A percentile compares a stretch with the other conserved stretches of the same genome.
Conservation (phyloP, 1,140 invertebrate species). For the Ericerus pela region DNA sequence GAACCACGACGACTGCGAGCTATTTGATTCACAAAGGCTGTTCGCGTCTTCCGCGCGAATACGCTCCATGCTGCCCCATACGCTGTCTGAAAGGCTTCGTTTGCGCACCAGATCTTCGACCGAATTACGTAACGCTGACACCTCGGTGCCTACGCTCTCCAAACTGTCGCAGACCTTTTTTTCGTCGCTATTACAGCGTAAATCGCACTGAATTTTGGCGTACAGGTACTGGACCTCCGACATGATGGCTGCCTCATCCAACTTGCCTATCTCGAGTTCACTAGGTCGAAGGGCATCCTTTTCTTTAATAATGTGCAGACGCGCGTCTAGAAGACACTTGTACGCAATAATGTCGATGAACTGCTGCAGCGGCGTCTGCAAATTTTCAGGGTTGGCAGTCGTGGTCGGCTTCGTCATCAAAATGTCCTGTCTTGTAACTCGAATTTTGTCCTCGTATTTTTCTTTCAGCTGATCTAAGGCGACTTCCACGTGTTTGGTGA, state of each 20-base stretch:
- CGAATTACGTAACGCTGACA: conserved; percentile 17
- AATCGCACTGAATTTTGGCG: conserved; percentile 40
- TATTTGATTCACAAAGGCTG: neutral
- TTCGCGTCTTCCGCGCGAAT: neutral
- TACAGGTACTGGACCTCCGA: conserved; percentile 44
- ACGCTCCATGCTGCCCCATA: neutral
- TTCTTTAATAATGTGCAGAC: conserved; percentile 42
- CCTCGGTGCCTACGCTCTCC: conserved; percentile 19
- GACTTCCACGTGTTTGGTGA: conserved; percentile 50
- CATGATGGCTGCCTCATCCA: conserved; percentile 30
- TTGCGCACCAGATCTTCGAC: conserved; percentile 18
- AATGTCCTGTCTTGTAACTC: conserved; percentile 23
- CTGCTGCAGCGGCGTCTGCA: conserved; percentile 35
- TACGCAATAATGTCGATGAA: conserved; percentile 59
- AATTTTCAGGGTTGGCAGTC: neutral
- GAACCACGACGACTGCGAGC: conserved; percentile 18
- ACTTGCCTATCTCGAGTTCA: conserved; percentile 16
- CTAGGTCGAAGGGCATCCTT: conserved; percentile 18
- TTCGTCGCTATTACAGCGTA: conserved; percentile 19
- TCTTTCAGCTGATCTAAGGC: conserved; percentile 46
- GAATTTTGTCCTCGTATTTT: conserved; percentile 41
- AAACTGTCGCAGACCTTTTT: conserved; percentile 20
- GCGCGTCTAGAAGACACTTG: conserved; percentile 56
- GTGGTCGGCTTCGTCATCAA: neutral
- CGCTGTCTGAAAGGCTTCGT: conserved; percentile 2